These are phyloP conservation scores for Boloria euphrosyne DNA, from an alignment of 2,888 invertebrate genomes.

Conservation along the genomic window DNA sequence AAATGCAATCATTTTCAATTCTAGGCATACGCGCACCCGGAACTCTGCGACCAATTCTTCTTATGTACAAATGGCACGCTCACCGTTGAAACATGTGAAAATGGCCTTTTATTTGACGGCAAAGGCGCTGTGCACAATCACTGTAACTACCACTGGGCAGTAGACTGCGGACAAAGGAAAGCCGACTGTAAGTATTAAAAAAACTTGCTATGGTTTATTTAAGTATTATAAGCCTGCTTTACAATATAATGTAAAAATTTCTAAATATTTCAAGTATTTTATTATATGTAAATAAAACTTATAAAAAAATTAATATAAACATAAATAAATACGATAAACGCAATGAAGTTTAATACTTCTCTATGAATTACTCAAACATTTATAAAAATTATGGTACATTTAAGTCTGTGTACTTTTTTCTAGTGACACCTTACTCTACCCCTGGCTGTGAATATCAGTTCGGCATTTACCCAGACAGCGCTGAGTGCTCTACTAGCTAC, in stretches of 20 bases:
- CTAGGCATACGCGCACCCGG: slow-evolving; percentile 91
- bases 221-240: too few species aligned
- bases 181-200: slow-evolving; percentile 86
- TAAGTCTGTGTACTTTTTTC: slow-evolving; percentile 40
- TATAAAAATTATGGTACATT: not conserved
- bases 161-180: slow-evolving; percentile 90
- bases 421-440: slow-evolving; percentile 90
- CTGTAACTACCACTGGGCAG: slow-evolving; percentile 97
- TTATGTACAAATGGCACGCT: slow-evolving; percentile 95
- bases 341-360: too few species aligned
- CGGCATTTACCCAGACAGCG: slow-evolving; percentile 92
- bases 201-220: not conserved
- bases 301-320: too few species aligned
- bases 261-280: too few species aligned
- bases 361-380: not conserved
- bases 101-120: slow-evolving; percentile 94
- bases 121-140: slow-evolving; percentile 94
- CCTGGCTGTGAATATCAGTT: slow-evolving; percentile 95
- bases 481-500: slow-evolving; percentile 92
- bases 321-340: too few species aligned
- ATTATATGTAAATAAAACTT: too few species aligned
- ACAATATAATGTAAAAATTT: too few species aligned
- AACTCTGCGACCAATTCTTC: slow-evolving; percentile 94
- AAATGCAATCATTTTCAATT: not conserved
- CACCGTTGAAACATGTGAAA: slow-evolving; percentile 94